Evolutionary conservation across 2,888 invertebrate genomes (phyloP), one percentile per base, ranked within the genome.

Genomic region (Diplazon laetatorius): DNA sequence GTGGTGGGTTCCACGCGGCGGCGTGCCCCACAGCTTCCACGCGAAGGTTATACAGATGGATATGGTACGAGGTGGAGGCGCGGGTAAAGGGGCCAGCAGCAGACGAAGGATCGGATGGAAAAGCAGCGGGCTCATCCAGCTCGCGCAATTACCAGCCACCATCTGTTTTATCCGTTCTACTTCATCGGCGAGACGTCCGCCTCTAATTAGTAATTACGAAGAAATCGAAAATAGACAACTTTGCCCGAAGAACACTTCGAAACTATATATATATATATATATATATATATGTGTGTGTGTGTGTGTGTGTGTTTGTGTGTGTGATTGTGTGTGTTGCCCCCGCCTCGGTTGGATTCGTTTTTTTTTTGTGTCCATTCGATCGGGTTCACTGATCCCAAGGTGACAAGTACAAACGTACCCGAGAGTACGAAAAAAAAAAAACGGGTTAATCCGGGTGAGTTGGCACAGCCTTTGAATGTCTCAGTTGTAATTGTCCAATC

Each of bases 201-300:
- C 78, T 83, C 82, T 86, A 86, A 85, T 85, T 84, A 85, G 82
- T 84, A 83, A 86, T 85, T 84, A 84, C 82, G 81, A 83, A 81
- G 82, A 83, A 84, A 85, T 84, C 82, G 82, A 82, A 84, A 84
- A 84, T 84, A 83, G 82, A 85, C 80, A 78, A 80, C 80, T 79
- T 30, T 5, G 30, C 6, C 78, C 66, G 69, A 30, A 5, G 8
- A 59, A 44, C 30, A 65, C 46, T 62, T 65, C 63, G 55, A 65
- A 63, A 44, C 60, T 72, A 48, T 57, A 46, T 59, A 37, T 72
- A 44, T 66, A 10, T 59, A 22, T 63, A 42, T 35, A n/a, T 57
- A 39, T 42, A 20, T 42, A 50, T 42, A 48, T 16, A 30, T 18
- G 14, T 39, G 4, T 22, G 18, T 9, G 2, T 6, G 30, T 66